Percentiles rank a stretch among this genome's conserved stretches.
Conservation (phyloP, 2,113 vertebrate species). For the Phylloscopus trochiloides region DNA sequence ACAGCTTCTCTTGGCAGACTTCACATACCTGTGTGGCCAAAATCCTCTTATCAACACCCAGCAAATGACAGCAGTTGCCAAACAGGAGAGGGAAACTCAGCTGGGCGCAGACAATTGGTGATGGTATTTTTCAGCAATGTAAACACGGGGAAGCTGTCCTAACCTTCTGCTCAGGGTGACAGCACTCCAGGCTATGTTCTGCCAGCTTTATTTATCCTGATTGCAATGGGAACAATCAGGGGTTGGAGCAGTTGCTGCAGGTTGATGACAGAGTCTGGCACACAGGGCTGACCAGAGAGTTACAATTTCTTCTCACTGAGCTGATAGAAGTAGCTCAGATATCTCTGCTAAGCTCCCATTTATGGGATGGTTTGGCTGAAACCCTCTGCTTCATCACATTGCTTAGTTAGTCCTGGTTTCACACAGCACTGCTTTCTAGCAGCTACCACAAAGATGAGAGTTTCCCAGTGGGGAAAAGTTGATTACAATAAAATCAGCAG, state of each 20-base stretch:
- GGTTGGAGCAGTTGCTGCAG: background rate
- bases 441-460: background rate
- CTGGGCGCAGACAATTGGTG: background rate
- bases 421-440: background rate
- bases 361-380: background rate
- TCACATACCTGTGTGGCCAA: background rate
- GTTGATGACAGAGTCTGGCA: background rate
- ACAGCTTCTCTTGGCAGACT: background rate
- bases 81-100: background rate
- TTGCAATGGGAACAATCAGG: background rate
- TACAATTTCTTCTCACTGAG: background rate
- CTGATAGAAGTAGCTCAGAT: background rate
- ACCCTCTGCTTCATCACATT: background rate
- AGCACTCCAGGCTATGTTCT: background rate
- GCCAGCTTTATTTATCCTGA: background rate
- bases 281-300: fast-evolving
- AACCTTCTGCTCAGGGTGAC: background rate
- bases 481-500: background rate
- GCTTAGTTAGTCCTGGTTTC: background rate
- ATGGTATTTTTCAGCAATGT: background rate
- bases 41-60: background rate
- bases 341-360: background rate
- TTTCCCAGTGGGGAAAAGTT: background rate
- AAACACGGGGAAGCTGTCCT: background rate
- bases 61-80: background rate